Conservation (phyloP, 1,140 invertebrate species). For the Pteromalus puparum region DNA sequence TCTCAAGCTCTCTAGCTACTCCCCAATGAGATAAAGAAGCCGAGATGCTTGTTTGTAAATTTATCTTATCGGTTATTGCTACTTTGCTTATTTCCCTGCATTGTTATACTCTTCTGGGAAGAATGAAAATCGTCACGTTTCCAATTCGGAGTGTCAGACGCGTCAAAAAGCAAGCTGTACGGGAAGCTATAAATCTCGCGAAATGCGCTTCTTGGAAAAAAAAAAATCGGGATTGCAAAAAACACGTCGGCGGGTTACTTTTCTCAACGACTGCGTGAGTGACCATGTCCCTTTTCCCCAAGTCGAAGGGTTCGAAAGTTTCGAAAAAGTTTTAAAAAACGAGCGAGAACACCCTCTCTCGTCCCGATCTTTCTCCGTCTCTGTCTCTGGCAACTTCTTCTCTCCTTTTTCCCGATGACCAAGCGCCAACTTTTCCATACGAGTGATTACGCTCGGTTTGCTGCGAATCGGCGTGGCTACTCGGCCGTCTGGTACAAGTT, state of each 20-base stretch:
- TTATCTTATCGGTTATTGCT: not conserved
- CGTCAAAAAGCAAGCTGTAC: too few relatives aligned
- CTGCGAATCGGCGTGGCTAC: not conserved
- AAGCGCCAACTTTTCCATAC: constrained; percentile 50
- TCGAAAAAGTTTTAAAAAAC: constrained; percentile 8
- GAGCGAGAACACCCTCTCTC: not conserved
- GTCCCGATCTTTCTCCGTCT: not conserved
- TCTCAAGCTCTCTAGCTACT: too few relatives aligned
- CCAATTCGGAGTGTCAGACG: too few relatives aligned
- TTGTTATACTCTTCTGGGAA: not conserved
- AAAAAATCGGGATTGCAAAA: constrained; percentile 4
- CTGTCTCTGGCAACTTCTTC: constrained; percentile 5
- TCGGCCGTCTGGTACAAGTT: not conserved
- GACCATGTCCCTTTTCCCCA: not conserved
- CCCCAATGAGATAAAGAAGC: not conserved
- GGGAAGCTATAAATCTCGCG: not conserved
- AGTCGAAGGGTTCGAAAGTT: constrained; percentile 7
- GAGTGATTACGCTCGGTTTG: constrained; percentile 48
- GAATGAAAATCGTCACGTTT: not conserved
- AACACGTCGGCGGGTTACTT: not conserved
- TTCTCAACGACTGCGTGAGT: not conserved
- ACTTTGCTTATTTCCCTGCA: too few relatives aligned
- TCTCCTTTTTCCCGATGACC: constrained; percentile 25
- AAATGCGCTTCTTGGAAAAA: not conserved
- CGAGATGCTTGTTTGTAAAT: not conserved